Evolutionary conservation across 2,113 vertebrate species (phyloP).

Genomic region (Neoarius graeffei): DNA sequence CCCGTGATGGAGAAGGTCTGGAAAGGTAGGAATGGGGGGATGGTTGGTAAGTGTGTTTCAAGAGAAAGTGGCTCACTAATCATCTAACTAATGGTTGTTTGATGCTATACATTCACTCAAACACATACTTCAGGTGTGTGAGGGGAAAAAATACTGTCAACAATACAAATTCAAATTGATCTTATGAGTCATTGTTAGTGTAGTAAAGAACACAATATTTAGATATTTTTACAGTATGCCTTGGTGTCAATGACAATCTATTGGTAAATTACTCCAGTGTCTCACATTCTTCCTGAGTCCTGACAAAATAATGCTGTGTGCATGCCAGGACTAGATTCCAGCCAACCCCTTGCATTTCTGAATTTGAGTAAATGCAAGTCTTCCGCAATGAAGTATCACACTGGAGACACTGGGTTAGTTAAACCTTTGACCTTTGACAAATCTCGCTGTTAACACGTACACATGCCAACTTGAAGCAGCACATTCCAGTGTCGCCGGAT

Average conservation of each 20-base stretch:
- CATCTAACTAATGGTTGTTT: background rate
- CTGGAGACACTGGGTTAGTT: slow-evolving; percentile 2
- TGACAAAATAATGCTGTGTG: slow-evolving; percentile 39
- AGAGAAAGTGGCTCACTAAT: background rate
- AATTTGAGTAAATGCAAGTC: slow-evolving; percentile 43
- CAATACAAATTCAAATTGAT: background rate
- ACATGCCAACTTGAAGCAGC: slow-evolving; percentile 1
- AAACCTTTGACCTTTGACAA: background rate
- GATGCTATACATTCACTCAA: background rate
- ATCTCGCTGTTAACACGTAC: slow-evolving; percentile 17
- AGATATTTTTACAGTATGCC: background rate
- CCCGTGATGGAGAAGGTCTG: slow-evolving; percentile 10
- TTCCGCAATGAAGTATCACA: background rate
- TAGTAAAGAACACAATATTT: background rate
- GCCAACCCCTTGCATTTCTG: slow-evolving; percentile 52
- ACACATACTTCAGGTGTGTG: background rate
- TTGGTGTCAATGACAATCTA: background rate
- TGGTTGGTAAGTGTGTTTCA: background rate
- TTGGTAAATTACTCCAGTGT: background rate
- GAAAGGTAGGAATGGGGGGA: slow-evolving; percentile 38
- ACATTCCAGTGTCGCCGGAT: slow-evolving; percentile 32
- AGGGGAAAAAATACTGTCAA: background rate
- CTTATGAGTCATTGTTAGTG: background rate
- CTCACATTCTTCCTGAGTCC: slow-evolving; percentile 26
- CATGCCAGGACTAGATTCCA: slow-evolving; percentile 56